These are phyloP conservation scores for Petrocephalus zakoni DNA, from an alignment of 2,113 vertebrate species.

Conservation along the genomic window DNA sequence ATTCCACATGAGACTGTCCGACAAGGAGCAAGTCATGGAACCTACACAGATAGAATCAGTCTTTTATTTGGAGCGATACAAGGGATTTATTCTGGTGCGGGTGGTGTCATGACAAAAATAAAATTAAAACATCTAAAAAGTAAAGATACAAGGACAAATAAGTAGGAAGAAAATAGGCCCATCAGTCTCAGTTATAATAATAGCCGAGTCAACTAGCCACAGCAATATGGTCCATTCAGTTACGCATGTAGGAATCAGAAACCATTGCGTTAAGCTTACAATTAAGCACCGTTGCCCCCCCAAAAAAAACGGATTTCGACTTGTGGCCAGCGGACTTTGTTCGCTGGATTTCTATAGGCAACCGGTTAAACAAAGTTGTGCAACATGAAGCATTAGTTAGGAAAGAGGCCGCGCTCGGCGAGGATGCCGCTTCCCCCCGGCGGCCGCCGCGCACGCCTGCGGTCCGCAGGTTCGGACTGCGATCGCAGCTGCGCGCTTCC, in stretches of 20 bases:
- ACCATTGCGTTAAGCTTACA: background rate
- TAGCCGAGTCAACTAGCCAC: background rate
- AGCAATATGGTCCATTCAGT: background rate
- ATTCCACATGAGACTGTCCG: background rate
- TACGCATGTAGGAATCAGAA: background rate
- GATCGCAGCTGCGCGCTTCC: background rate
- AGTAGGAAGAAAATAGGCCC: too few relatives aligned
- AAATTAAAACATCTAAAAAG: too few relatives aligned
- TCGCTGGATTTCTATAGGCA: background rate
- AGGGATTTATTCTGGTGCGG: too few relatives aligned
- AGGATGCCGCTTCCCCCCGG: background rate
- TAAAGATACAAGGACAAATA: too few relatives aligned
- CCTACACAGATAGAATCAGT: background rate
- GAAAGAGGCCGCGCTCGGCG: background rate
- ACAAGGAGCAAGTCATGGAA: background rate
- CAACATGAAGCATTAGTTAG: background rate
- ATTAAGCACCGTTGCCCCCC: background rate
- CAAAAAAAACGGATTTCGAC: background rate
- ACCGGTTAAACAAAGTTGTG: background rate
- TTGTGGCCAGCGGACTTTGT: background rate
- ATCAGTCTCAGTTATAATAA: background rate
- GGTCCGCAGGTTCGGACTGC: background rate
- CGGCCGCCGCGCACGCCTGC: background rate
- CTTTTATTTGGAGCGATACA: too few relatives aligned
- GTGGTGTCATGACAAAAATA: too few relatives aligned